Evolutionary conservation across 2,888 invertebrate species (phyloP), one percentile per base, ranked within the genome.

Genomic region (Lobophora halterata): DNA sequence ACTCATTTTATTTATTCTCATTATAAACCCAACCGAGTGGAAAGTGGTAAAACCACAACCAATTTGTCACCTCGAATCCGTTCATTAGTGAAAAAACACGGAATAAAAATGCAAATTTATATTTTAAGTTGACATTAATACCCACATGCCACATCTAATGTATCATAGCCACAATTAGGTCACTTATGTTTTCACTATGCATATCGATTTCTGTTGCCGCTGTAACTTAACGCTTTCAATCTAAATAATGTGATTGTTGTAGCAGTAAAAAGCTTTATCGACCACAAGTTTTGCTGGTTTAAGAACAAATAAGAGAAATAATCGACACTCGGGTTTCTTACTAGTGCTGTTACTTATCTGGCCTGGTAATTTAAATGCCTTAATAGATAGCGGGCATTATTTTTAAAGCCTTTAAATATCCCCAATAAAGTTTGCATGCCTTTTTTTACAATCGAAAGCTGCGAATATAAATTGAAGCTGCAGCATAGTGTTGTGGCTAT

Each of bases 401-500:
- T n/a, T n/a, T n/a, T n/a, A n/a, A n/a, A n/a, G n/a, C n/a, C n/a
- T n/a, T n/a, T n/a, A n/a, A n/a, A n/a, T n/a, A n/a, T n/a, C n/a
- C n/a, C n/a, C n/a, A n/a, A n/a, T n/a, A n/a, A n/a, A n/a, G n/a
- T n/a, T n/a, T n/a, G n/a, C n/a, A n/a, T n/a, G n/a, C n/a, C n/a
- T n/a, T n/a, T n/a, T n/a, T n/a, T n/a, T n/a, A n/a, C n/a, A n/a
- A n/a, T n/a, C n/a, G n/a, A n/a, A n/a, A n/a, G n/a, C n/a, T n/a
- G n/a, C n/a, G n/a, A n/a, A n/a, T n/a, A n/a, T n/a, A n/a, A n/a
- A n/a, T n/a, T n/a, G n/a, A n/a, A n/a, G n/a, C n/a, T n/a, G n/a
- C n/a, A n/a, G n/a, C n/a, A n/a, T n/a, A 17, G 7, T 17, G 25
- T 33, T 40, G 34, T 23, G 49, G 49, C 34, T 62, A 62, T 63